Percentiles rank a stretch among this genome's conserved stretches.
phyloP scores from a whole-genome alignment of 2,113 vertebrate species.

The Pluvianellus socialis region DNA sequence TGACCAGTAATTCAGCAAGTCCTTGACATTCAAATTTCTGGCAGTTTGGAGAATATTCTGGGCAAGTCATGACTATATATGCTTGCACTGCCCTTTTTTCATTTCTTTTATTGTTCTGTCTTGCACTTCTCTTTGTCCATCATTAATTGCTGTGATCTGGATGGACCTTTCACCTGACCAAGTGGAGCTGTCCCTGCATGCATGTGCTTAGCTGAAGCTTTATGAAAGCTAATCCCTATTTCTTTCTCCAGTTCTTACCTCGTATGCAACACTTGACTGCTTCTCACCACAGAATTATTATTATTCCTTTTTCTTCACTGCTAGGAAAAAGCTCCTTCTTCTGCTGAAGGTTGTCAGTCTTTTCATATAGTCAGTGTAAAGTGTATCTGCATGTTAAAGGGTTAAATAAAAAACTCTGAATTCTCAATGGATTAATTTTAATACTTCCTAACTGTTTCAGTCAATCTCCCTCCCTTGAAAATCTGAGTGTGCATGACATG shows the following conservation, averaged over 20 bases:
- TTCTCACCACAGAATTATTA: background rate
- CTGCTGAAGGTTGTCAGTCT: background rate
- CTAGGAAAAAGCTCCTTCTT: background rate
- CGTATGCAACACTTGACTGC: background rate
- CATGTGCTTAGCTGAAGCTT: background rate
- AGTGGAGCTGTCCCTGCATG: background rate
- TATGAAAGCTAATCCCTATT: background rate
- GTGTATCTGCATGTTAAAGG: background rate
- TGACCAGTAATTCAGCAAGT: background rate
- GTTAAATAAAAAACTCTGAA: background rate
- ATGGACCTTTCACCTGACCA: background rate
- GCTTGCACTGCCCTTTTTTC: background rate
- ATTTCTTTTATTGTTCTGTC: background rate
- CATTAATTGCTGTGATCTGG: background rate
- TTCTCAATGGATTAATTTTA: background rate
- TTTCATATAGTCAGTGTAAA: background rate
- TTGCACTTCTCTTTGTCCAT: background rate
- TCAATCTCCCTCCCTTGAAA: background rate
- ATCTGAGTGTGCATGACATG: background rate
- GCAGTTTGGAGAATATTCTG: background rate
- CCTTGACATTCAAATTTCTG: background rate
- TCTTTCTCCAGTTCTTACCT: background rate
- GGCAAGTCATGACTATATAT: background rate
- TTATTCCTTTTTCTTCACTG: background rate
- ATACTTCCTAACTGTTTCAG: background rate